These are phyloP conservation scores for Hydrolagus colliei DNA, from an alignment of 2,797 vertebrate species.

Conservation along the genomic window DNA sequence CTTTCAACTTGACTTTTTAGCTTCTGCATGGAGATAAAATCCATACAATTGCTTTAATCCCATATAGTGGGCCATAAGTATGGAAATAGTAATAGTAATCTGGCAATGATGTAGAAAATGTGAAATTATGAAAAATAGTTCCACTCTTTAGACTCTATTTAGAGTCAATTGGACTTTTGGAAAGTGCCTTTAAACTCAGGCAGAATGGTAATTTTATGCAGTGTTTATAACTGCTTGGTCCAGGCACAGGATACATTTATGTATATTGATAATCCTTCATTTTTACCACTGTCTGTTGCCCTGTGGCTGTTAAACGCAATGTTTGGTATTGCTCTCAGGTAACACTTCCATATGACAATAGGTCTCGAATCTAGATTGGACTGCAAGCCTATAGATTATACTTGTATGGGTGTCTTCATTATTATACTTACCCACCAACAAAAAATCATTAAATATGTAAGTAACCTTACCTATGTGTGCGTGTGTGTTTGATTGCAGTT, in stretches of 20 bases:
- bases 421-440: no score
- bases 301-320: background rate
- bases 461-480: no score
- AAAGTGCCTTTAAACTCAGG: background rate
- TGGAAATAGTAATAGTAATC: background rate
- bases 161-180: background rate
- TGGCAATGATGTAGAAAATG: conserved; percentile 19
- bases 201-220: background rate
- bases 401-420: no score
- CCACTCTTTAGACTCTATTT: background rate
- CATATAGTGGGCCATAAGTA: background rate
- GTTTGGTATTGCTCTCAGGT: background rate
- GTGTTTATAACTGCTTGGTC: background rate
- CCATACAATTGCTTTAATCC: background rate
- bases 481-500: no score
- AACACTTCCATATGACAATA: background rate
- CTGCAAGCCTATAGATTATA: no score
- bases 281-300: background rate
- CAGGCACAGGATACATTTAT: background rate
- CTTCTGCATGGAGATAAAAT: background rate
- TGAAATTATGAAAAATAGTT: conserved; percentile 4
- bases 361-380: background rate
- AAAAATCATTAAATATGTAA: no score
- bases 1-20: conserved; percentile 7
- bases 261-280: background rate